Evolutionary conservation across 2,888 invertebrate genomes (phyloP), one percentile per base, ranked within the genome.

Genomic region (Clistopyga incitator): DNA sequence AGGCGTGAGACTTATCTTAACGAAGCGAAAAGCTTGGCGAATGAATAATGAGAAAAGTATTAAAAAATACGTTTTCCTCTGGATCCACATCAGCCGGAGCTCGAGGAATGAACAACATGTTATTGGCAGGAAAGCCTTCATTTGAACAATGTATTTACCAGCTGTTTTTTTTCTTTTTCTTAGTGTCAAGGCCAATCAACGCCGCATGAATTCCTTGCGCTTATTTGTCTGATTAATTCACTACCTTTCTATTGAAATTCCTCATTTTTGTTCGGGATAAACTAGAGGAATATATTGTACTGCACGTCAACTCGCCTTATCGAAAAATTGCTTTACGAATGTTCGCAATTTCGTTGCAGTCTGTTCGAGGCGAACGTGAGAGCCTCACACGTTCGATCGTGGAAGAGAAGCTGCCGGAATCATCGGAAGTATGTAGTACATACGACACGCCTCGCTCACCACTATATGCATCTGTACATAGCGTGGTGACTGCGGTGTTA

Each of bases 1-100:
- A 67, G 29, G 52, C 67, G 71, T 68, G 70, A 76, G 79, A 72
- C 72, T 64, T 38, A 38, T 80, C 68, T 83, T 52, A 79, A 79
- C 38, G 59, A 79, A 77, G 54, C 6, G 34, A 15, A 47, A n/a
- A 78, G 20, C 61, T 70, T 56, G 61, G 18, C 65, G 54, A 56
- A 47, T 6, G 64, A 29, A 71, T 45, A 47, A n/a, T 8, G n/a
- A 13, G 34, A 20, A 34, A 70, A 65, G 25, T 23, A 54, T 59
- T 45, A 67, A 78, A 45, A 71, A n/a, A n/a, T n/a, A 75, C 54
- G n/a, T 23, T 59, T 20, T 47, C 10, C 64, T 18, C n/a, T 20
- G 13, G 42, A 38, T n/a, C n/a, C 34, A 29, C 3, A 29, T 6
- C 2, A 13, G 15, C 11, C 8, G 29, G 47, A 11, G 13, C 15